A percentile compares a stretch with the other conserved stretches of the same genome.
These are phyloP conservation scores for Invenusta paracnida DNA, from an alignment of 2,888 invertebrate species.

Conservation along the genomic window DNA sequence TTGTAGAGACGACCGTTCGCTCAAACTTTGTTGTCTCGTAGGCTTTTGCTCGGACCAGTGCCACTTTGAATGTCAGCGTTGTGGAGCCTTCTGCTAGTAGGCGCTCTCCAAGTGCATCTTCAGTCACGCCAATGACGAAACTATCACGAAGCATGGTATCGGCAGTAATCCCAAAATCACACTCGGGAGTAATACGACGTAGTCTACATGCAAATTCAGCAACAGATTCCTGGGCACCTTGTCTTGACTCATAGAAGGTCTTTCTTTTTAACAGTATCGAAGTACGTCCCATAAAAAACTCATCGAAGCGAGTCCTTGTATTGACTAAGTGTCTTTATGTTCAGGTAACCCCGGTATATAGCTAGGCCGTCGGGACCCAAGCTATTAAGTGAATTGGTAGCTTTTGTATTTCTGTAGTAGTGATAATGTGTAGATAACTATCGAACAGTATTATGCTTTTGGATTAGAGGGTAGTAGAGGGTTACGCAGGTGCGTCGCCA, in stretches of 20 bases:
- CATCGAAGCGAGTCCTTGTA: neutral
- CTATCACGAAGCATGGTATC: too few relatives aligned
- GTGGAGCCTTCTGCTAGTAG: neutral
- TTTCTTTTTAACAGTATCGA: neutral
- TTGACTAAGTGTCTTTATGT: neutral
- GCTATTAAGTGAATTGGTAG: neutral
- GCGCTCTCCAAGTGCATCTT: neutral
- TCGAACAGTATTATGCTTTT: too few relatives aligned
- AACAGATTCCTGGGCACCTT: neutral
- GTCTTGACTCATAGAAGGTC: neutral
- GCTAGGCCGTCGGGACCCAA: neutral
- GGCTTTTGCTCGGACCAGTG: neutral
- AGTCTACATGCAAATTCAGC: neutral
- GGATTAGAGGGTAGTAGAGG: neutral
- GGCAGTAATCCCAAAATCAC: neutral
- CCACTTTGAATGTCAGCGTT: neutral
- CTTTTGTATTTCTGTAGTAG: conserved; percentile 37
- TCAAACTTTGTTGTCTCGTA: neutral
- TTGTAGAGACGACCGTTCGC: neutral
- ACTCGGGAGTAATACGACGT: neutral
- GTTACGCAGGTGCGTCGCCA: neutral
- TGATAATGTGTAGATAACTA: conserved; percentile 13
- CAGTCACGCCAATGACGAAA: neutral
- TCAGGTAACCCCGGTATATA: neutral
- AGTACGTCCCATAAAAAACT: neutral